Conservation (phyloP, 1,140 invertebrate genomes). For the Caenorhabditis tropicalis region DNA sequence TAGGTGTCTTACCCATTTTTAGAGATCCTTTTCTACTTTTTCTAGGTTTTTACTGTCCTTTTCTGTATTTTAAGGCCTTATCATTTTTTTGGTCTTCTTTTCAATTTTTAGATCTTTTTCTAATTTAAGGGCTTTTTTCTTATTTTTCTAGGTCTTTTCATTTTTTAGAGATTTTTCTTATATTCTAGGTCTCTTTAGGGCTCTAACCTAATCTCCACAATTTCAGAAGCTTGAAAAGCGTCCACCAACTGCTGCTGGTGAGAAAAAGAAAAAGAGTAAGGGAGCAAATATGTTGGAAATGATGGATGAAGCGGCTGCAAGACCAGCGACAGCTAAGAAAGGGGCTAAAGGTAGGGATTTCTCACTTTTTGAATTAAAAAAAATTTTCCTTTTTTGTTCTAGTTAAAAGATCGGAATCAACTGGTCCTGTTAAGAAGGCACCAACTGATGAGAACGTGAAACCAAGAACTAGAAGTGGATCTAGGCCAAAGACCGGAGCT, state of each 20-base stretch:
- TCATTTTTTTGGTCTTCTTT: too few relatives aligned
- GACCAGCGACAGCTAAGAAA: conserved; percentile 49
- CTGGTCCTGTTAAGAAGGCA: background rate
- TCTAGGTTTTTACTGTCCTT: too few relatives aligned
- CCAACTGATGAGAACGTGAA: background rate
- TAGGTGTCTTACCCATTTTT: too few relatives aligned
- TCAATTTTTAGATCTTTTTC: too few relatives aligned
- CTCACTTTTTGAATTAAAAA: too few relatives aligned
- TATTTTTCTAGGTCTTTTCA: too few relatives aligned
- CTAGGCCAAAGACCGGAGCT: background rate
- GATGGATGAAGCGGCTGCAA: conserved; percentile 63
- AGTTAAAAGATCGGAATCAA: background rate
- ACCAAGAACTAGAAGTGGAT: background rate
- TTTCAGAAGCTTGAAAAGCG: conserved; percentile 9
- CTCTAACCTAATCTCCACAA: background rate
- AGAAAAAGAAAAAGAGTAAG: conserved; percentile 55
- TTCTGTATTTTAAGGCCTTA: too few relatives aligned
- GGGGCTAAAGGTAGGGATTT: background rate
- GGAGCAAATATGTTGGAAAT: conserved; percentile 63
- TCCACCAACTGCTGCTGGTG: conserved; percentile 1
- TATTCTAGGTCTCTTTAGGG: too few relatives aligned
- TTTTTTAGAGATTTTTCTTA: too few relatives aligned
- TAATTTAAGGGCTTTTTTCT: too few relatives aligned
- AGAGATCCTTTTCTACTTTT: too few relatives aligned
- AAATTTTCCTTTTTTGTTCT: background rate